Base-by-base conservation (phyloP, 1,140 invertebrate species). In the Platyscapa corneri region DNA sequence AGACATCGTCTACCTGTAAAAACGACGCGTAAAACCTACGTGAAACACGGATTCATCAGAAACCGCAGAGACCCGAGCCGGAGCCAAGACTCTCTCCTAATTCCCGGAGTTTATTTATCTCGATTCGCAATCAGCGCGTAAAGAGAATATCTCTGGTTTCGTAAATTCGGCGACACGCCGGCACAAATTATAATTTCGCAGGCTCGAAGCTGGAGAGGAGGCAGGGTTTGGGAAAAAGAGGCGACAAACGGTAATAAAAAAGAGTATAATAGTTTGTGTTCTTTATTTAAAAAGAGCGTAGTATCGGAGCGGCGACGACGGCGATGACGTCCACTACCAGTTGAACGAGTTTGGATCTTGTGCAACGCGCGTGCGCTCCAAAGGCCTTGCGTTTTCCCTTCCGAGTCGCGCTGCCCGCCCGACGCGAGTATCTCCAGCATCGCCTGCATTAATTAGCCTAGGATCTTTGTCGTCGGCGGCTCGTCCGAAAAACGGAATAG, bases 341-440 rank as follows among this genome's bases (percentile, higher is more conserved):
- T 89, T 89, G 85, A 88, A 90, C 91, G 87, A 90, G 91, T 92
- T 92, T 39, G 0, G 39, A 23, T 82, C 72, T 76, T 76, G 49
- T 75, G 72, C 37, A 83, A 75, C 56, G 6, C 39, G 32, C 3
- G 80, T 42, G 3, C 12, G 20, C 34, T n/a, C n/a, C n/a, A n/a
- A 30, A 37, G 74, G 37, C 8, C 42, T 39, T 1, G 34, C 18
- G 0, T 74, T 39, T 42, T 18, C 64, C 18, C 49, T 7, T 14
- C 7, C 49, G n/a, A n/a, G n/a, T n/a, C n/a, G n/a, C n/a, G n/a
- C n/a, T n/a, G n/a, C n/a, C n/a, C n/a, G n/a, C n/a, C n/a, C n/a
- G n/a, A n/a, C n/a, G n/a, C n/a, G n/a, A n/a, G n/a, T n/a, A n/a
- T n/a, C n/a, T n/a, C n/a, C 7, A 53, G 18, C 49, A 30, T 76